Conservation (phyloP, 2,797 vertebrate species). For the Hirundo rustica region DNA sequence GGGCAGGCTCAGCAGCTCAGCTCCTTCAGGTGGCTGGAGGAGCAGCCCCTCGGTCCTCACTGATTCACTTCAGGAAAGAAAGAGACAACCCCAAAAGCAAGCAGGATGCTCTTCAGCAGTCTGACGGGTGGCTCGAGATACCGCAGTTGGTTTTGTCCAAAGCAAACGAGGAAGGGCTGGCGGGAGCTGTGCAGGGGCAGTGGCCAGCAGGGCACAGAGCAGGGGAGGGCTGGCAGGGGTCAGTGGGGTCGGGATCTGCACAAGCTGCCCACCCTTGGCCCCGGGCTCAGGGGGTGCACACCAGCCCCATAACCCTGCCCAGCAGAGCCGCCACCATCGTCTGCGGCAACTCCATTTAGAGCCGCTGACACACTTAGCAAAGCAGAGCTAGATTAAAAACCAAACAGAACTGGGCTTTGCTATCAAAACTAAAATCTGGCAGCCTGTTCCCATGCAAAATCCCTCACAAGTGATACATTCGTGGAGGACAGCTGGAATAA, state of each 20-base stretch:
- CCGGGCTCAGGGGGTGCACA: background rate
- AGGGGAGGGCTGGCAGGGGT: background rate
- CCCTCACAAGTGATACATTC: background rate
- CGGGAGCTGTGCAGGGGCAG: background rate
- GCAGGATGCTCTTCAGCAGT: background rate
- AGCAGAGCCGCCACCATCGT: background rate
- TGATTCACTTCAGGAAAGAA: background rate
- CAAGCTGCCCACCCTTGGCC: background rate
- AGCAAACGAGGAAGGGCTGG: background rate
- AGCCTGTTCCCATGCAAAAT: conserved; percentile 30
- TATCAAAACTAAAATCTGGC: conserved; percentile 21
- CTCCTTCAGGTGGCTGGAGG: background rate
- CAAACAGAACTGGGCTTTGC: background rate
- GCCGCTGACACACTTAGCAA: background rate
- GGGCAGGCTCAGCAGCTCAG: background rate
- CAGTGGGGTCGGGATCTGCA: background rate
- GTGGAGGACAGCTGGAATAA: conserved; percentile 56
- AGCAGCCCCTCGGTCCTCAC: background rate
- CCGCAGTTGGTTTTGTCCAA: background rate
- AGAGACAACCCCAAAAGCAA: background rate
- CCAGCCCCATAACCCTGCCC: background rate
- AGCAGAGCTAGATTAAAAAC: background rate
- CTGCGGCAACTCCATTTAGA: background rate
- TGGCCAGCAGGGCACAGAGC: background rate
- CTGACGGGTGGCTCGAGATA: background rate